Evolutionary conservation across 2,113 vertebrate genomes (phyloP).

Genomic region (Sturnira hondurensis): DNA sequence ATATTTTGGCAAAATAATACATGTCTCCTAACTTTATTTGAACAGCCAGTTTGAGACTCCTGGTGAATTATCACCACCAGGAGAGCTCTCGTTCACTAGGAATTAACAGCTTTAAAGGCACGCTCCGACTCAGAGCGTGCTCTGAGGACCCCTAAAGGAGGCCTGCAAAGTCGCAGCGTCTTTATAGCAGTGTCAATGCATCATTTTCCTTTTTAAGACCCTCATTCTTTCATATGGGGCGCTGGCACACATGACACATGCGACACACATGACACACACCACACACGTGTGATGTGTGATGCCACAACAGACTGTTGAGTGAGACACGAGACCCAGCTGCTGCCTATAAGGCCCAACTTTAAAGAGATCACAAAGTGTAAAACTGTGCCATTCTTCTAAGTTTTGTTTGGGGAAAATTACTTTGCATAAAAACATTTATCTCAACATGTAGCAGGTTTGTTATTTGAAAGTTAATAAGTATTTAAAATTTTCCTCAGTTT

Average conservation of each 20-base stretch:
- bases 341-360: background rate
- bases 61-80: background rate
- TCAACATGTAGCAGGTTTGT: background rate
- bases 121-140: background rate
- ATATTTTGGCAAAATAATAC: background rate
- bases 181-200: background rate
- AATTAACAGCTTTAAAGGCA: background rate
- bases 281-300: background rate
- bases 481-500: background rate
- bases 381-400: background rate
- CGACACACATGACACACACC: background rate
- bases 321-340: background rate
- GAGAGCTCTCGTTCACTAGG: background rate
- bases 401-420: background rate
- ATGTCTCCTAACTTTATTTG: background rate
- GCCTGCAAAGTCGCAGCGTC: background rate
- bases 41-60: background rate
- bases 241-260: background rate
- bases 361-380: background rate
- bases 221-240: background rate
- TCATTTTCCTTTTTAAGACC: background rate
- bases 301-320: background rate
- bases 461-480: background rate
- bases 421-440: slow-evolving; percentile 24
- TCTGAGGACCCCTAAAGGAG: background rate